A percentile compares a stretch with the other conserved stretches of the same genome.
Conservation (phyloP, 2,888 invertebrate genomes). For the Pharmacophagus antenor region DNA sequence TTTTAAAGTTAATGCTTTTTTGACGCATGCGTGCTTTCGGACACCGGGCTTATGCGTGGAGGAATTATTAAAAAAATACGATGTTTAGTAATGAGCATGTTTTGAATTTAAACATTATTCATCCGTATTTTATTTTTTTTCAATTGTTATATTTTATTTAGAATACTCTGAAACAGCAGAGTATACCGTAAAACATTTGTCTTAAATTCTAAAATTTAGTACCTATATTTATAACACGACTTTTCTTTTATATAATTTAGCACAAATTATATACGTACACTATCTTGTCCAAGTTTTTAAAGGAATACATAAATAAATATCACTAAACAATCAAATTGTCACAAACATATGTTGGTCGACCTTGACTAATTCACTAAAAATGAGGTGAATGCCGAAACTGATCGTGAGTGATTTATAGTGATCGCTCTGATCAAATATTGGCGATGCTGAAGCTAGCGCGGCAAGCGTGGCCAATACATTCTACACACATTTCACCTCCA, state of each 20-base stretch:
- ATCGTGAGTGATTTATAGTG: conserved; percentile 56
- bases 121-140: too few relatives aligned
- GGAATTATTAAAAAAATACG: neutral
- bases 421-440: conserved; percentile 47
- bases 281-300: too few relatives aligned
- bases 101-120: neutral
- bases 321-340: conserved; percentile 46
- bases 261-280: too few relatives aligned
- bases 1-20: conserved; percentile 74
- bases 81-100: neutral
- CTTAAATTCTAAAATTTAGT: too few relatives aligned
- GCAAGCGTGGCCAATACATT: conserved; percentile 44
- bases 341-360: conserved; percentile 61
- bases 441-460: conserved; percentile 32
- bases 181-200: too few relatives aligned
- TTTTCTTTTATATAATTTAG: too few relatives aligned
- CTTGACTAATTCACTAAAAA: conserved; percentile 61
- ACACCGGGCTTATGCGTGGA: conserved; percentile 55
- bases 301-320: too few relatives aligned
- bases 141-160: too few relatives aligned
- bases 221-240: too few relatives aligned
- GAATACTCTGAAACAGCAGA: too few relatives aligned
- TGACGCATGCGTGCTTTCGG: conserved; percentile 47
- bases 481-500: conserved; percentile 35
- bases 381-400: conserved; percentile 43